Evolutionary conservation across 2,113 vertebrate species (phyloP), one percentile per base, ranked within the genome.

Genomic region (Tachysurus fulvidraco): DNA sequence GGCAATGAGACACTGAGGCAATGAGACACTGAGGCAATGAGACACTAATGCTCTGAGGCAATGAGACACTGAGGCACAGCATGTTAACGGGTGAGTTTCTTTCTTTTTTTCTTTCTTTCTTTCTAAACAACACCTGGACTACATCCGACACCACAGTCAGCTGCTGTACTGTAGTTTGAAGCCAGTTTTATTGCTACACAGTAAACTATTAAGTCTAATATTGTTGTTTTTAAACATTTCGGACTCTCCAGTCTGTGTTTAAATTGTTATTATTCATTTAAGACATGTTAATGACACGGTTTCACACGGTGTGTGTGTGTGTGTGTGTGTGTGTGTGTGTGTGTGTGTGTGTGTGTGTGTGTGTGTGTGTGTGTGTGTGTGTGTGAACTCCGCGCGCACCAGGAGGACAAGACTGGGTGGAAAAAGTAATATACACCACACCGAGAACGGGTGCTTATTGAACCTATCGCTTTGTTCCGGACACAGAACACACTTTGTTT

Each of bases 321-420:
- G 36, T 36, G 36, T 36, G 36, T 36, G 36, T 36, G 36, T 67
- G 64, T 67, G 64, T 65, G 12, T 67, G 64, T 67, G 64, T 67
- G 64, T 67, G 64, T 67, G 64, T 65, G 12, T 67, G 64, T 67
- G 64, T 67, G 12, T 67, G 64, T 67, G 64, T 67, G 64, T 65
- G 36, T 36, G 36, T 36, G 36, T 36, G 36, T 36, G 36, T 36
- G 36, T 36, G 36, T 67, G 64, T 67, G 64, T 65, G 12, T 67
- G 64, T 67, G 64, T 67, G 64, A 28, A 65, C 25, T 11, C 62
- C 25, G 62, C n/a, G 62, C 62, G 62, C 62, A 12, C n/a, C 64
- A 65, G n/a, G 64, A 62, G 21, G 7, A 62, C 23, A 14, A 28
- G 5, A 30, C 11, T 5, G 46, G 46, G 46, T 50, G 46, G 46